Evolutionary conservation across 2,113 vertebrate species (phyloP).

Genomic region (Muscicapa adusta): DNA sequence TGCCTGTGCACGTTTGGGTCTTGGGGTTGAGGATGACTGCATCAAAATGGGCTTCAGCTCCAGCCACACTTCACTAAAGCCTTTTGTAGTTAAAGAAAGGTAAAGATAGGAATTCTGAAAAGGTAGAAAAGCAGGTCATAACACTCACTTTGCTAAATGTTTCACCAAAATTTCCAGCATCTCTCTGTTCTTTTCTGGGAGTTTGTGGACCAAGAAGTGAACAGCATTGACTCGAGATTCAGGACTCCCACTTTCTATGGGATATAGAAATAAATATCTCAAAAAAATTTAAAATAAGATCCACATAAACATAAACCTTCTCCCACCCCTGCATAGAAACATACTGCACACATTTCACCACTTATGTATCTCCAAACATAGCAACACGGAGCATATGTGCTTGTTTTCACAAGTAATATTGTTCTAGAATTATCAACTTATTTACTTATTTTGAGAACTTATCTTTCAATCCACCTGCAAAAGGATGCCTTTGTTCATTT

Average conservation of each 20-base stretch:
- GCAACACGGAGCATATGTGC: neutral
- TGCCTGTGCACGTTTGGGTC: slow-evolving; percentile 40
- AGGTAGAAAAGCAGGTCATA: neutral
- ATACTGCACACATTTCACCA: neutral
- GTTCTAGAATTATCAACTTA: neutral
- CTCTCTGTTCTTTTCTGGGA: slow-evolving; percentile 93
- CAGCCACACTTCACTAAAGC: neutral
- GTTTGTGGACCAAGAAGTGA: slow-evolving; percentile 93
- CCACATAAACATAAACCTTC: neutral
- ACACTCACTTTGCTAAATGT: slow-evolving; percentile 93
- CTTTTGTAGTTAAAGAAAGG: neutral
- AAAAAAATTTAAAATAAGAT: neutral
- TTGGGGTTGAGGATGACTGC: neutral
- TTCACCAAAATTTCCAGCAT: slow-evolving; percentile 94
- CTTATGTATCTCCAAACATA: neutral
- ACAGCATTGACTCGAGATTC: slow-evolving; percentile 89
- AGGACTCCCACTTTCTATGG: slow-evolving; percentile 86
- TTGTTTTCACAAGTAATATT: neutral
- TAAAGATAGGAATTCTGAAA: neutral
- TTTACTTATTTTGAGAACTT: neutral
- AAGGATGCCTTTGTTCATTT: neutral
- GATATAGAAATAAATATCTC: neutral
- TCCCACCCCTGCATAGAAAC: neutral
- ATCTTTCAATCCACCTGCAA: neutral
- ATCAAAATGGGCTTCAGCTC: neutral